A percentile compares a stretch with the other conserved stretches of the same genome.
Evolutionary conservation across 1,140 invertebrate species (phyloP).

Genomic region (Orussus abietinus): DNA sequence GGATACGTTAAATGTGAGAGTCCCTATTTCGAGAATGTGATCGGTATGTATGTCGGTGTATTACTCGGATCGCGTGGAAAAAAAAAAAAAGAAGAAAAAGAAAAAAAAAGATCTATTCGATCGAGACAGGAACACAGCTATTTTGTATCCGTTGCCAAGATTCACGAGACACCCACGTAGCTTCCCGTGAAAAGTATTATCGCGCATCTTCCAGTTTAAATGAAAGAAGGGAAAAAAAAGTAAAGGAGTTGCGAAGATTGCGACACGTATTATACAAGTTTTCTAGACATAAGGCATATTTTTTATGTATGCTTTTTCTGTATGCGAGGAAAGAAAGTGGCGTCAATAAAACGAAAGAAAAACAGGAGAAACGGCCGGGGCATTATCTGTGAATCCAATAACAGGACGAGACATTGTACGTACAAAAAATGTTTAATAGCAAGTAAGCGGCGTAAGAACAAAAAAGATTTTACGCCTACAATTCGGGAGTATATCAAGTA

Average conservation of each 20-base stretch:
- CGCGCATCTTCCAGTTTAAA: slow-evolving; percentile 45
- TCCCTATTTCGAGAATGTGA: not conserved
- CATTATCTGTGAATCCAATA: not conserved
- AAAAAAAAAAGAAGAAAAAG: slow-evolving; percentile 10
- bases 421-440: slow-evolving; percentile 28
- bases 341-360: slow-evolving; percentile 35
- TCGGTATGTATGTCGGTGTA: no score
- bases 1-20: slow-evolving; percentile 12
- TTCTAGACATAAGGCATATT: slow-evolving; percentile 52
- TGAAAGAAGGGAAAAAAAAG: slow-evolving; percentile 24
- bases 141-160: slow-evolving; percentile 39
- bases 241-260: no score
- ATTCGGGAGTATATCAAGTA: no score
- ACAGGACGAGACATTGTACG: no score
- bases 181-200: slow-evolving; percentile 46
- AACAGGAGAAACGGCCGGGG: slow-evolving; percentile 1
- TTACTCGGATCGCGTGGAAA: slow-evolving; percentile 9
- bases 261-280: slow-evolving; percentile 35
- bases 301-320: slow-evolving; percentile 57
- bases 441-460: no score
- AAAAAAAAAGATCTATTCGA: slow-evolving; percentile 16
- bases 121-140: slow-evolving; percentile 20
- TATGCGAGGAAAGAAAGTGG: slow-evolving; percentile 45
- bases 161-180: slow-evolving; percentile 19
- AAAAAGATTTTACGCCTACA: no score